Evolutionary conservation across 1,140 invertebrate species (phyloP).

Genomic region (Dendrolimus kikuchii): DNA sequence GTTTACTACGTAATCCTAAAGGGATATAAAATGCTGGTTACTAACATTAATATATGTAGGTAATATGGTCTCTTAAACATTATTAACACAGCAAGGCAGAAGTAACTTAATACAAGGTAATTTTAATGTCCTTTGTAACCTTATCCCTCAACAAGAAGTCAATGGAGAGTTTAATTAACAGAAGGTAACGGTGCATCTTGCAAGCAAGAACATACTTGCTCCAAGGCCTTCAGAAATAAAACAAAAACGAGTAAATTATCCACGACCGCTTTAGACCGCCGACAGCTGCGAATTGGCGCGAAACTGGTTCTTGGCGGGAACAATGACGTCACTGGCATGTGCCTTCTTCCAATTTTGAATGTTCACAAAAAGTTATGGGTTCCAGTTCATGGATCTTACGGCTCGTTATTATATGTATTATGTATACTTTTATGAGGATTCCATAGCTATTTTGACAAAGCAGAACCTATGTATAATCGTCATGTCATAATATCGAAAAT

Average conservation of each 20-base stretch:
- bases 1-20: too few relatives aligned
- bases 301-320: slow-evolving; percentile 58
- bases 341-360: slow-evolving; percentile 45
- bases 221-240: slow-evolving; percentile 38
- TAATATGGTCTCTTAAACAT: too few relatives aligned
- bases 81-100: too few relatives aligned
- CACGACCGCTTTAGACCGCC: slow-evolving; percentile 44
- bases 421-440: too few relatives aligned
- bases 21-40: too few relatives aligned
- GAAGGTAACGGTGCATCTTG: slow-evolving; percentile 60
- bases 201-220: slow-evolving; percentile 31
- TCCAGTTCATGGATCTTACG: slow-evolving; percentile 50
- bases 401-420: slow-evolving; percentile 26
- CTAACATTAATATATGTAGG: too few relatives aligned
- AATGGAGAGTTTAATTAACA: slow-evolving; percentile 29
- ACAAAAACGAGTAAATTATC: slow-evolving; percentile 44
- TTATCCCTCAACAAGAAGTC: slow-evolving; percentile 15
- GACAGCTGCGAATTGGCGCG: slow-evolving; percentile 67
- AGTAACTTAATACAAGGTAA: slow-evolving; percentile 1
- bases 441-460: too few relatives aligned
- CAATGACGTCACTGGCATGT: slow-evolving; percentile 63
- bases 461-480: too few relatives aligned
- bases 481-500: too few relatives aligned
- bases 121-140: slow-evolving; percentile 16
- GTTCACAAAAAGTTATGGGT: slow-evolving; percentile 45